A percentile compares a stretch with the other conserved stretches of the same genome.
Conservation (phyloP, 2,797 vertebrate genomes). For the Clarias platycephalus region DNA sequence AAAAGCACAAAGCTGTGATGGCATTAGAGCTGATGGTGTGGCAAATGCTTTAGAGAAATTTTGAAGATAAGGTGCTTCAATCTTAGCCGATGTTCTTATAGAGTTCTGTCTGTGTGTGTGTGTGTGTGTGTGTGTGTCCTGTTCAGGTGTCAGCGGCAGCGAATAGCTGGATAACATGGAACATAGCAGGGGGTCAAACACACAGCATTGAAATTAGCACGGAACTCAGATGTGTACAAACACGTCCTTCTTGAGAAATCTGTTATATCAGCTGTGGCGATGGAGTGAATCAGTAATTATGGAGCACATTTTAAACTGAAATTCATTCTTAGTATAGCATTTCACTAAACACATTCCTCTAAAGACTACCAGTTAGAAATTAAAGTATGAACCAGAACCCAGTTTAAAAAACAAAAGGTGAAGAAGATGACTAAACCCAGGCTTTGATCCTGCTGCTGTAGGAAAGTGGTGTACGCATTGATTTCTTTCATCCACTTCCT, state of each 20-base stretch:
- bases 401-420: background rate
- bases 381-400: background rate
- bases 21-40: slow-evolving; percentile 12
- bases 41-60: slow-evolving; percentile 2
- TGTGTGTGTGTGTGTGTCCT: background rate
- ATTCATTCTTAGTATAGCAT: background rate
- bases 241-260: slow-evolving; percentile 40
- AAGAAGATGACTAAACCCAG: background rate
- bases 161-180: slow-evolving; percentile 6
- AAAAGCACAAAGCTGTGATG: slow-evolving; percentile 19
- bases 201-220: background rate
- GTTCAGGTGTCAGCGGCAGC: background rate
- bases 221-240: background rate
- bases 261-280: slow-evolving; percentile 43
- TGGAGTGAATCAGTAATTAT: background rate
- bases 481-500: background rate
- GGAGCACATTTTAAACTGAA: background rate
- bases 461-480: slow-evolving; percentile 24
- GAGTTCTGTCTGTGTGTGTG: background rate
- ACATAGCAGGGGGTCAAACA: background rate
- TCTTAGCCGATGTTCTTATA: background rate
- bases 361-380: too few species aligned
- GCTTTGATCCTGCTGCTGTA: slow-evolving; percentile 15
- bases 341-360: background rate
- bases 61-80: background rate